Evolutionary conservation across 2,797 vertebrate species (phyloP), one percentile per base, ranked within the genome.

Genomic region (Hozukius guyotensis): DNA sequence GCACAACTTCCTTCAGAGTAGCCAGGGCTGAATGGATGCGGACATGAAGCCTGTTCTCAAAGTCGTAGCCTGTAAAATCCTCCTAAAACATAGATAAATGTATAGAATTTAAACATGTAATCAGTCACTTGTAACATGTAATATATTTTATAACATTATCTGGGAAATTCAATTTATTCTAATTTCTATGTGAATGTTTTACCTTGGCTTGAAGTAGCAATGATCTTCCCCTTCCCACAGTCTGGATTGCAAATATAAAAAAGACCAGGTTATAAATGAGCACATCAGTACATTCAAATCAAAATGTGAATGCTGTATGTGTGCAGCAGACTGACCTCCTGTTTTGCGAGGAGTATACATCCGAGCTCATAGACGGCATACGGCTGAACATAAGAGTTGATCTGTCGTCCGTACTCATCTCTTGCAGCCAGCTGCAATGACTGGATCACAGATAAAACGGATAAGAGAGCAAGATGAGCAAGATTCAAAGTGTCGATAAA

Each of bases 191-290:
- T 59, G 9, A 69, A 46, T 59, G 22, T 77, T 64, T 88, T 97
- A 99, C 99, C 99, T 99, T 99, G 83, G 98, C 97, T 93, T 99
- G 98, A 87, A 99, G 96, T 67, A 99, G 96, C 80, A 99, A 94
- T 36, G 96, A 95, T 94, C 97, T 97, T 72, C 99, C 99, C 95
- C 97, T 98, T 87, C 96, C 97, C 77, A 97, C 91, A 53, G 98
- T 98, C 99, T 99, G 90, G 14, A 93, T 90, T 27, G 83, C 36
- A 64, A 64, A 64, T 83, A 78, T 78, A 82, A 87, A 75, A 80
- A 80, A 59, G 16, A 56, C 4, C 3, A 2, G 2, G 10, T 83
- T 79, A 81, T 4, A 52, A 64, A 10, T 27, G 34, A 66, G 24
- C n/a, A n/a, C 12, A 71, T 25, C 4, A 42, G 2, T 4, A 16